Conservation (phyloP, 2,797 vertebrate species). For the Sciurus vulgaris region DNA sequence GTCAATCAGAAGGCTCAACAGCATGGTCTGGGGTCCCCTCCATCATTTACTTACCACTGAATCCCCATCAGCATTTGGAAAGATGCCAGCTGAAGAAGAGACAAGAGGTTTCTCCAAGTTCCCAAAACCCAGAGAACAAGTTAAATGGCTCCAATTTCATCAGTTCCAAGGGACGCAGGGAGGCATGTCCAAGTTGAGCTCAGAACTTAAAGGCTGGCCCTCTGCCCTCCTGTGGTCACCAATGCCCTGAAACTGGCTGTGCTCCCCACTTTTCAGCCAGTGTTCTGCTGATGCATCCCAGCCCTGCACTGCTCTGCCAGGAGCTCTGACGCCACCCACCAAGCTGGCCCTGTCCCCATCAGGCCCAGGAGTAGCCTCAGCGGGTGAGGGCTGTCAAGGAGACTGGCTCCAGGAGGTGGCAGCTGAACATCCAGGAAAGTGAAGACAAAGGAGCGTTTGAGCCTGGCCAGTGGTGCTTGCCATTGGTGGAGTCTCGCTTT, state of each 20-base stretch:
- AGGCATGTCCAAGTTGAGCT: background rate
- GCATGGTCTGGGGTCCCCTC: background rate
- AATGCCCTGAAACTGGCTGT: background rate
- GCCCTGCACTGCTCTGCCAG: conserved; percentile 34
- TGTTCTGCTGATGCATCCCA: conserved; percentile 64
- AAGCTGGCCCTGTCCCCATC: conserved; percentile 48
- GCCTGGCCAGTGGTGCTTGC: background rate
- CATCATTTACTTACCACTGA: conserved; percentile 72
- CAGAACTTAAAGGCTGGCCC: background rate
- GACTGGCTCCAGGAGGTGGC: background rate
- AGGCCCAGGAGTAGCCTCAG: conserved; percentile 6
- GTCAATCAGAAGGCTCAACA: background rate
- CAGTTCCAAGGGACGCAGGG: background rate
- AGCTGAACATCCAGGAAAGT: background rate
- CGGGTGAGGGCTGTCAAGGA: conserved; percentile 40
- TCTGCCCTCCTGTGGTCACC: background rate
- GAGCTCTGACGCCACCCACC: conserved; percentile 72
- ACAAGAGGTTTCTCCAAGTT: background rate
- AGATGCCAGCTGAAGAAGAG: conserved; percentile 27
- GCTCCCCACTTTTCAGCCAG: conserved; percentile 31
- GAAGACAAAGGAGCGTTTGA: background rate
- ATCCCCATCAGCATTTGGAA: conserved; percentile 58
- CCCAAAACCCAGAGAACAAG: conserved; percentile 20
- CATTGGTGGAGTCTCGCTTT: background rate
- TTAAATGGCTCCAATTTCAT: conserved; percentile 36